A percentile compares a stretch with the other conserved stretches of the same genome.
Conservation (phyloP, 2,113 vertebrate species). For the Petrocephalus zakoni region DNA sequence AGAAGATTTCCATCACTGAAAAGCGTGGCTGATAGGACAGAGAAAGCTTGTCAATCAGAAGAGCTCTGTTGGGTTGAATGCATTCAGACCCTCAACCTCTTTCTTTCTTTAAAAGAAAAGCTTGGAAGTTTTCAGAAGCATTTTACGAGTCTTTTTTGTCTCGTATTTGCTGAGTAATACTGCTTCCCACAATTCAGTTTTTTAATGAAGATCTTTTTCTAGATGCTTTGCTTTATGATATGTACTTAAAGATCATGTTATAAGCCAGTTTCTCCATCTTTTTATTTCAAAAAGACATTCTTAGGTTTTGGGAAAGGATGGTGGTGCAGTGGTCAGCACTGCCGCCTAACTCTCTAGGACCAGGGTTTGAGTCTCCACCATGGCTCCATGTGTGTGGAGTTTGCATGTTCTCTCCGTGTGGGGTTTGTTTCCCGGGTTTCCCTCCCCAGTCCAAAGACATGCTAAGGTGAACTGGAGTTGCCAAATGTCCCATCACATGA, state of each 20-base stretch:
- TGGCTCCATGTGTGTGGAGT: neutral
- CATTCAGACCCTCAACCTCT: conserved; percentile 11
- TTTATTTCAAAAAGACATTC: neutral
- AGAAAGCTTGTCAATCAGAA: conserved; percentile 14
- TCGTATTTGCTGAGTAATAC: neutral
- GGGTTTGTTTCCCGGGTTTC: neutral
- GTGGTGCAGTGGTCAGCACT: neutral
- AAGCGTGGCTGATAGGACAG: conserved; percentile 28
- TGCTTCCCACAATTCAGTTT: neutral
- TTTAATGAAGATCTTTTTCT: neutral
- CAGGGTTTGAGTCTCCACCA: neutral
- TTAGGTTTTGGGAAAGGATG: neutral
- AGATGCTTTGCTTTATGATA: neutral
- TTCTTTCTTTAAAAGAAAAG: neutral
- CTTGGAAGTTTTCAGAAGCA: neutral
- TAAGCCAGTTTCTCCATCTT: neutral
- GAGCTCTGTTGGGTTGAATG: conserved; percentile 12
- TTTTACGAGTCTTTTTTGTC: neutral
- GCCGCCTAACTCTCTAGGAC: neutral
- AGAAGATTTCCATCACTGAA: conserved; percentile 60
- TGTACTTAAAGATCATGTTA: neutral
- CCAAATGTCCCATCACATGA: neutral
- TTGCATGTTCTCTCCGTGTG: neutral
- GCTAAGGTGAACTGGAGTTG: neutral
- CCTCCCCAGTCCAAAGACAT: neutral